These are phyloP conservation scores for Axea sp. DNA, from an alignment of 2,888 invertebrate species.

Conservation along the genomic window DNA sequence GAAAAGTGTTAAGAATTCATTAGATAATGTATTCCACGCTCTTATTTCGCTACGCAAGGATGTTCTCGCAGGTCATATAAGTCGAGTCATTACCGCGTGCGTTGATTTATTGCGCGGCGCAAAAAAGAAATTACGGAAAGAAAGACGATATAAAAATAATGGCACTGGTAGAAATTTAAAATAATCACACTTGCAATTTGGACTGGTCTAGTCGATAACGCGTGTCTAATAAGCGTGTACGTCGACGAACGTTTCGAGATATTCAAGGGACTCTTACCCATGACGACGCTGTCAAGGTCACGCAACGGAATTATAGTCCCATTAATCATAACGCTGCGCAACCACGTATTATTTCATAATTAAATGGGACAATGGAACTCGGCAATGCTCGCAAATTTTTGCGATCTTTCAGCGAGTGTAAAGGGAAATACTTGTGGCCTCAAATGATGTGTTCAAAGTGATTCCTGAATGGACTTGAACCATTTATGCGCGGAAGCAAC, in stretches of 20 bases:
- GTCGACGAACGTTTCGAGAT: slow-evolving; percentile 37
- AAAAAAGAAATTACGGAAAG: slow-evolving; percentile 31
- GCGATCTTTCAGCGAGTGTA: neutral
- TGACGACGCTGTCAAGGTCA: slow-evolving; percentile 41
- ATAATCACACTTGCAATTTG: slow-evolving; percentile 33
- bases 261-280: slow-evolving; percentile 34
- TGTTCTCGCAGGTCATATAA: slow-evolving; percentile 37
- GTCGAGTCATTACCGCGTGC: slow-evolving; percentile 48
- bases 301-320: slow-evolving; percentile 31
- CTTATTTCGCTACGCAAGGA: neutral
- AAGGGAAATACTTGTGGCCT: no score
- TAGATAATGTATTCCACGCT: no score
- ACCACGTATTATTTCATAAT: slow-evolving; percentile 45
- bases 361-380: slow-evolving; percentile 33
- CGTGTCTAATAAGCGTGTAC: slow-evolving; percentile 53
- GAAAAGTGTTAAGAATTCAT: no score
- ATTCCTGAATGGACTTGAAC: no score
- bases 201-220: slow-evolving; percentile 45
- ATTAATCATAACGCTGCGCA: slow-evolving; percentile 38
- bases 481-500: no score
- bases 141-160: slow-evolving; percentile 16
- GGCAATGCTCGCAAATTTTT: slow-evolving; percentile 8
- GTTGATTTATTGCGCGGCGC: slow-evolving; percentile 52
- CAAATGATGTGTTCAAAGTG: no score
- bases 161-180: slow-evolving; percentile 27